Conservation (phyloP, 2,113 vertebrate species). For the Brachyhypopomus occidentalis region DNA sequence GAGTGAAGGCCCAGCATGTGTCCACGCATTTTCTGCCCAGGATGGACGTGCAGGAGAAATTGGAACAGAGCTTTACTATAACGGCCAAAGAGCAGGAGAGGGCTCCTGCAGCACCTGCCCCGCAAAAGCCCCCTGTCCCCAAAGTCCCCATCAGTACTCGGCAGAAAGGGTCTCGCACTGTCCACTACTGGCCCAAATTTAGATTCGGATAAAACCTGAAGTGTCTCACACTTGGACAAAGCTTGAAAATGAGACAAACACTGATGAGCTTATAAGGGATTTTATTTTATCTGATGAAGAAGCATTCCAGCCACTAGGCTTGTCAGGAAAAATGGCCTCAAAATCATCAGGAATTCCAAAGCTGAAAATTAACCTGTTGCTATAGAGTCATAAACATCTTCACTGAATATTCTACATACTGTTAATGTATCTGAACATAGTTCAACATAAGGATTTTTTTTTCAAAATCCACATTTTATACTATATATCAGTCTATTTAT, state of each 20-base stretch:
- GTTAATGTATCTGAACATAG: neutral
- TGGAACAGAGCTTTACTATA: slow-evolving; percentile 83
- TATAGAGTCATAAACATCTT: slow-evolving; percentile 11
- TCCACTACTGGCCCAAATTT: slow-evolving; percentile 94
- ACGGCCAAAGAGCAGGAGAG: slow-evolving; percentile 71
- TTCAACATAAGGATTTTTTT: slow-evolving; percentile 25
- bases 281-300: slow-evolving; percentile 1
- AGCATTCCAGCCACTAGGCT: slow-evolving; percentile 61
- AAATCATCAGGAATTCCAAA: slow-evolving; percentile 18
- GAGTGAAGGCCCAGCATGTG: slow-evolving; percentile 90
- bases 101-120: slow-evolving; percentile 47
- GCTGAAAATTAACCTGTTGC: neutral
- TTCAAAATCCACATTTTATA: slow-evolving; percentile 19
- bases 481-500: slow-evolving; percentile 35
- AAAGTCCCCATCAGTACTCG: slow-evolving; percentile 57
- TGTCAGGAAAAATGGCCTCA: slow-evolving; percentile 49
- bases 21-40: slow-evolving; percentile 95
- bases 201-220: slow-evolving; percentile 82
- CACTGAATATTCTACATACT: neutral
- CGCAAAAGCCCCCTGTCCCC: slow-evolving; percentile 57
- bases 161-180: slow-evolving; percentile 67
- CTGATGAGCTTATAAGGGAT: slow-evolving; percentile 13
- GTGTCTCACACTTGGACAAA: slow-evolving; percentile 12
- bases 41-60: slow-evolving; percentile 71
- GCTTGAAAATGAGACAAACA: slow-evolving; percentile 11